Evolutionary conservation across 2,113 vertebrate genomes (phyloP).

Genomic region (Paramormyrops kingsleyae): DNA sequence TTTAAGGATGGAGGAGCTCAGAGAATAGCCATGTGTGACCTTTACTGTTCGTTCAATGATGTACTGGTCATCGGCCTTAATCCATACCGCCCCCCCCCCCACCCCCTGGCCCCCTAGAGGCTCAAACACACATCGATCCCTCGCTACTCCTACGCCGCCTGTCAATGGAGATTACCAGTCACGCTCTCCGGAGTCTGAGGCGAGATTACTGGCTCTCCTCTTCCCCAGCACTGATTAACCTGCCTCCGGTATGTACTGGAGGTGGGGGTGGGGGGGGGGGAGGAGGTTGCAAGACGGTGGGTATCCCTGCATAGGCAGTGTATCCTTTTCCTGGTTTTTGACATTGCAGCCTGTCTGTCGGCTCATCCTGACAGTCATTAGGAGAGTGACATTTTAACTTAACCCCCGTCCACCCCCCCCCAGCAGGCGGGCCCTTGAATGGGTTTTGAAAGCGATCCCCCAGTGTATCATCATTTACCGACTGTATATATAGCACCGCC

Average conservation of each 20-base stretch:
- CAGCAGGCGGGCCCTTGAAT: background rate
- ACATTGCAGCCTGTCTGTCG: background rate
- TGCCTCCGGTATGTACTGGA: background rate
- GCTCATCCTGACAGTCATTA: background rate
- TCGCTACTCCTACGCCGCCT: background rate
- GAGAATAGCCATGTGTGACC: background rate
- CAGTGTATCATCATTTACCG: background rate
- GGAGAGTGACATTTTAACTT: background rate
- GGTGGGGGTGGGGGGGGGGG: background rate
- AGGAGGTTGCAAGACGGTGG: background rate
- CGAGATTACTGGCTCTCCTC: background rate
- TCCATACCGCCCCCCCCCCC: background rate
- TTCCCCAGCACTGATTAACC: background rate
- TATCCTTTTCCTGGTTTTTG: background rate
- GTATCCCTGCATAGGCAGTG: background rate
- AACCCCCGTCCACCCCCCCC: background rate
- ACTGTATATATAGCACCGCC: background rate
- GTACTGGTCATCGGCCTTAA: background rate
- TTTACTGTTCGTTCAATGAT: background rate
- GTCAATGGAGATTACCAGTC: conserved; percentile 7
- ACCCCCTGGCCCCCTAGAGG: no score
- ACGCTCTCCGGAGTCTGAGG: background rate
- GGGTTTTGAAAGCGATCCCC: background rate
- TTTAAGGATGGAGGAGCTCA: background rate
- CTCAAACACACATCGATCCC: background rate